A percentile compares a stretch with the other conserved stretches of the same genome.
phyloP scores from a whole-genome alignment of 1,140 invertebrate genomes.

The Drosophila melanica region DNA sequence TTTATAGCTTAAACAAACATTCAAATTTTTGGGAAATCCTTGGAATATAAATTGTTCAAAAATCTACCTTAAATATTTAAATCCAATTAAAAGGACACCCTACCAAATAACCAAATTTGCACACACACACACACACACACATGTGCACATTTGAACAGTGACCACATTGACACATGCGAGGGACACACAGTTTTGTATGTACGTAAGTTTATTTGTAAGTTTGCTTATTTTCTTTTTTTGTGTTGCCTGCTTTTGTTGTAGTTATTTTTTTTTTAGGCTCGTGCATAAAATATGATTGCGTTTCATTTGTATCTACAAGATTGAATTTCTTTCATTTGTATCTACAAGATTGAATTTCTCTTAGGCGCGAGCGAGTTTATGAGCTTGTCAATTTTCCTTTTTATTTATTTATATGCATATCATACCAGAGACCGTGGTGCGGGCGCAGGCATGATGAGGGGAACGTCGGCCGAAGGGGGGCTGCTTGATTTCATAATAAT shows the following conservation, averaged over 20 bases:
- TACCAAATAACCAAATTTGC: slow-evolving; percentile 22
- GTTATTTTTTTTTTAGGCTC: slow-evolving; percentile 51
- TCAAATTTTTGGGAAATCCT: too few relatives aligned
- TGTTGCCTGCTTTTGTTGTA: slow-evolving; percentile 1
- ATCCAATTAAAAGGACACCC: not conserved
- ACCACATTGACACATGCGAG: slow-evolving; percentile 37
- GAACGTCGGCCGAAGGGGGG: not conserved
- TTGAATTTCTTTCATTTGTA: slow-evolving; percentile 82
- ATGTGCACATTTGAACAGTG: not conserved
- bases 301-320: slow-evolving; percentile 81
- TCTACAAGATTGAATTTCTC: slow-evolving; percentile 80
- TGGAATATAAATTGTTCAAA: not conserved
- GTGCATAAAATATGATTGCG: slow-evolving; percentile 82
- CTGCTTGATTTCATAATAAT: slow-evolving; percentile 70
- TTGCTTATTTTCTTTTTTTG: slow-evolving; percentile 7
- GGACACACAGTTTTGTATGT: slow-evolving; percentile 47
- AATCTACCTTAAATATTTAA: too few relatives aligned
- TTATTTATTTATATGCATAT: slow-evolving; percentile 82
- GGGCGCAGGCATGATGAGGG: not conserved
- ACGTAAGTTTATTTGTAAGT: slow-evolving; percentile 45
- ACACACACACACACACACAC: slow-evolving; percentile 6
- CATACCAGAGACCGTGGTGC: slow-evolving; percentile 27
- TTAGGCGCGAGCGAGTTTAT: slow-evolving; percentile 80
- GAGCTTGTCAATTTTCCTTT: slow-evolving; percentile 75
- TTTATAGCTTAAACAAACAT: too few relatives aligned